Base-by-base conservation (phyloP, 2,797 vertebrate genomes). In the Tapirus indicus region DNA sequence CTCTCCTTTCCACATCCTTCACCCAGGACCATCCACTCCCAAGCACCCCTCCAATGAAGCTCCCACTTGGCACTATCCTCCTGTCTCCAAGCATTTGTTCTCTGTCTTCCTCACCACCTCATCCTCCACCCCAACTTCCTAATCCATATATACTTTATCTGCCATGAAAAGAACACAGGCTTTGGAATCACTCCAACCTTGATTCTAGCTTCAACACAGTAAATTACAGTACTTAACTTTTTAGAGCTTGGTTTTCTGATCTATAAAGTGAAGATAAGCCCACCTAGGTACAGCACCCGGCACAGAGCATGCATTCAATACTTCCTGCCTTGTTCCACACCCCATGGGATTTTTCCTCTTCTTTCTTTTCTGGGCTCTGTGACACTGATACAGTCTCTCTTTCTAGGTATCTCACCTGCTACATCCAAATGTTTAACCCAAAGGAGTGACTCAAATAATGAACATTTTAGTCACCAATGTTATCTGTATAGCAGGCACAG, bases 401-500 rank as follows among this genome's bases (percentile, higher is more conserved):
- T 95, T 87, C 49, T 58, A 79, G 44, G 35, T 88, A 84, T 47
- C 20, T 69, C 1, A 93, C 10, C 35, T 93, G 77, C 74, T 64
- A 91, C 83, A 85, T 68, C 64, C 78, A 88, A 87, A 91, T 71
- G 54, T 91, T 89, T 97, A 96, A 92, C 8, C 49, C 58, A 79
- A 56, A 97, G 68, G 49, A 95, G 56, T 83, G 47, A 95, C 29
- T 27, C 20, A 27, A 69, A 84, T 32, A 25, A 90, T 23, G 9
- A 60, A 20, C 11, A 4, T 80, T 88, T 80, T 71, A 29, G 18
- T 69, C 82, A 82, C 14, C 60, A 66, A 47, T 5, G 23, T 13
- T 88, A 92, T 52, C 92, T 93, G 21, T 90, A 32, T 29, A 90
- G 44, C 38, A 47, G 41, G 72, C 5, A 77, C 38, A 47, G 56